These are phyloP conservation scores for Galeopterus variegatus DNA, from an alignment of 2,113 vertebrate genomes.

Conservation along the genomic window DNA sequence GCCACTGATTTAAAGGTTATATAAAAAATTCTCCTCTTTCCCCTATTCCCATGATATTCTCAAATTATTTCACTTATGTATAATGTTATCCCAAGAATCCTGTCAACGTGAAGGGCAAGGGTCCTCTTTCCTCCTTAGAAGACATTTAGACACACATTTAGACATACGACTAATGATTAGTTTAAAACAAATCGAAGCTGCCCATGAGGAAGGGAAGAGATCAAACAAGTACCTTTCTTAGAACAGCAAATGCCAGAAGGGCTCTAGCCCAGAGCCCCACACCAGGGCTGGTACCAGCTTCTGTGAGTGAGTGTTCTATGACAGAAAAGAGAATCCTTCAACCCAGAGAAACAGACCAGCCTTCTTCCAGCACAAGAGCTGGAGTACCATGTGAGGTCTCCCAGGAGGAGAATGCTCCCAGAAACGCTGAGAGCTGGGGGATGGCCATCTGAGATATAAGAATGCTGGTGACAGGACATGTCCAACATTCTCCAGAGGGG, in stretches of 20 bases:
- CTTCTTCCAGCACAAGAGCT: background rate
- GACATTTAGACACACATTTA: background rate
- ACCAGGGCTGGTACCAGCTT: background rate
- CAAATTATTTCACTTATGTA: background rate
- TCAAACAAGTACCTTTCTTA: background rate
- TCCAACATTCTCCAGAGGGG: background rate
- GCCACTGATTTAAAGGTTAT: background rate
- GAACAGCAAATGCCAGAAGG: background rate
- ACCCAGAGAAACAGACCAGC: background rate
- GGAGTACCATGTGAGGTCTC: background rate
- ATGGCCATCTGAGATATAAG: background rate
- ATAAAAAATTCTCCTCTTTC: background rate
- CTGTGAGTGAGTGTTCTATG: background rate
- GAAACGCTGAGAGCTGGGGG: background rate
- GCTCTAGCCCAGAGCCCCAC: background rate
- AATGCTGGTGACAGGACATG: background rate
- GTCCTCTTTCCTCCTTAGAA: background rate
- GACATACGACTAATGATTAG: background rate
- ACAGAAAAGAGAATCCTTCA: background rate
- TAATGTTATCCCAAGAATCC: background rate
- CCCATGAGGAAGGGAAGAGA: background rate
- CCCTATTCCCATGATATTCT: background rate
- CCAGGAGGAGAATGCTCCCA: background rate
- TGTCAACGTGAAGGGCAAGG: background rate
- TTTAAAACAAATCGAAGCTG: background rate